These are phyloP conservation scores for Hyppa rectilinea DNA, from an alignment of 2,888 invertebrate species.

Conservation along the genomic window DNA sequence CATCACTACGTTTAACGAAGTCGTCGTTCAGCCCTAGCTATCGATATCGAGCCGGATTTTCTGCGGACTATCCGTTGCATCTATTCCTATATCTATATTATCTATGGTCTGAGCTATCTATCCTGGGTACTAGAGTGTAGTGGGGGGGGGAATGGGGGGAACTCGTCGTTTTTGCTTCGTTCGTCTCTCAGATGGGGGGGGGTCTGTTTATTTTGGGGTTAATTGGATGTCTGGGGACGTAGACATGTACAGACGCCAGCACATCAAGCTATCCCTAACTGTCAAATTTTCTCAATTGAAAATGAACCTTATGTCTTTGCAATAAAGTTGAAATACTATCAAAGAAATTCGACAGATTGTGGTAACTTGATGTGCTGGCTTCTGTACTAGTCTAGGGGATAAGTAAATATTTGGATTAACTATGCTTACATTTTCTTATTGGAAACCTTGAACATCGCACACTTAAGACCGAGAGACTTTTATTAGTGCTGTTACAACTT, in stretches of 20 bases:
- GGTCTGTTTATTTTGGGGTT: constrained; percentile 30
- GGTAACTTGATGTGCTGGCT: too few relatives aligned
- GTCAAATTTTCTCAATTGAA: too few relatives aligned
- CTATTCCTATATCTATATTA: constrained; percentile 14
- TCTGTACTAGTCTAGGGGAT: neutral
- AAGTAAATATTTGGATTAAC: constrained; percentile 1
- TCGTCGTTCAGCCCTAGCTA: constrained; percentile 24
- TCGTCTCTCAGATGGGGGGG: neutral
- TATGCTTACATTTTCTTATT: neutral
- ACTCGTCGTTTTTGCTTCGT: constrained; percentile 35
- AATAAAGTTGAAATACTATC: too few relatives aligned
- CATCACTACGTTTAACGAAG: constrained; percentile 45
- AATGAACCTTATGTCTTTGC: too few relatives aligned
- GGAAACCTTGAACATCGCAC: neutral
- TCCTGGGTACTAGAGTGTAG: constrained; percentile 10
- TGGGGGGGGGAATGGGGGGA: neutral
- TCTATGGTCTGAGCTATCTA: constrained; percentile 13
- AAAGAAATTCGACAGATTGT: too few relatives aligned
- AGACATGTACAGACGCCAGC: too few relatives aligned
- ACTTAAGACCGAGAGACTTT: too few relatives aligned
- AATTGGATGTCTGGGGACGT: constrained; percentile 35
- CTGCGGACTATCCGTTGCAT: neutral
- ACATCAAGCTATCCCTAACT: too few relatives aligned
- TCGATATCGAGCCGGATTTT: constrained; percentile 26
- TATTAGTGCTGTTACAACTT: too few relatives aligned